These are phyloP conservation scores for Ladona fulva DNA, from an alignment of 1,140 invertebrate genomes.

Conservation along the genomic window DNA sequence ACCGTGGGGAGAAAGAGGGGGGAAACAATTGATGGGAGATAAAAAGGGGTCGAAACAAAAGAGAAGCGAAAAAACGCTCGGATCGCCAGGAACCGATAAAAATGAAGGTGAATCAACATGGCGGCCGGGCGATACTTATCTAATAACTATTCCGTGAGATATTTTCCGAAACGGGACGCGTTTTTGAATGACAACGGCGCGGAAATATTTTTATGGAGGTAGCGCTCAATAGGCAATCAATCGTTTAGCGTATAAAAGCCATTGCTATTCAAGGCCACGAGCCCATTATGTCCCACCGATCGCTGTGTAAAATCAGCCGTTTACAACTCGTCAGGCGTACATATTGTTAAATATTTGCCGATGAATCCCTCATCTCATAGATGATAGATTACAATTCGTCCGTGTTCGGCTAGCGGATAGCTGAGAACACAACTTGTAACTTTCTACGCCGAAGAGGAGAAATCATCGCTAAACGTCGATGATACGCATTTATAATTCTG, in stretches of 20 bases:
- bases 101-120: conserved; percentile 4
- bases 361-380: not conserved
- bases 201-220: not conserved
- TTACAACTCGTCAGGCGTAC: not conserved
- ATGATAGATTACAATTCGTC: not conserved
- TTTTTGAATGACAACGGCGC: not conserved
- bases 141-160: not conserved
- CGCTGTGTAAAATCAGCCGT: not conserved
- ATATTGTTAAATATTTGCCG: not conserved
- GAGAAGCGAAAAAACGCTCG: conserved; percentile 16
- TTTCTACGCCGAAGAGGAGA: too few species aligned
- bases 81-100: conserved; percentile 5
- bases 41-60: conserved; percentile 14
- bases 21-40: not conserved
- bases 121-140: not conserved
- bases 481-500: too few species aligned
- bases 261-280: not conserved
- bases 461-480: too few species aligned
- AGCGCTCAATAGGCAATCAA: not conserved
- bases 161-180: not conserved
- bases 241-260: not conserved
- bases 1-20: conserved; percentile 6
- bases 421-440: too few species aligned
- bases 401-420: too few species aligned
- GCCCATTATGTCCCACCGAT: not conserved